Conservation (phyloP, 2,888 invertebrate genomes). For the Meiosimyza decipiens region DNA sequence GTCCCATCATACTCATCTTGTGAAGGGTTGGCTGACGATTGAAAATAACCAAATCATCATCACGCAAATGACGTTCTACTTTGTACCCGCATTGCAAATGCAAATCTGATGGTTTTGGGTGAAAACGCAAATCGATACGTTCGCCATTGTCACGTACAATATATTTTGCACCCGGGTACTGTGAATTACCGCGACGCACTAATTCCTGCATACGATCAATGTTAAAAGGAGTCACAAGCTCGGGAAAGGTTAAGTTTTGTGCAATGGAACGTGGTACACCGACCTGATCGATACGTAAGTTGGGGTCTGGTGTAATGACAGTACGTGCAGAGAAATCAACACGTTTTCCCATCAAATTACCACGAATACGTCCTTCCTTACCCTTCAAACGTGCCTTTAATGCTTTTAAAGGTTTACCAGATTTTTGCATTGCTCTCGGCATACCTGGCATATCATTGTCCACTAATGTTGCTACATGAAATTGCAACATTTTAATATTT, state of each 20-base stretch:
- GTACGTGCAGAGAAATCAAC: conserved; percentile 99
- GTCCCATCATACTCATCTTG: conserved; percentile 99
- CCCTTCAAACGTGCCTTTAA: conserved; percentile 96
- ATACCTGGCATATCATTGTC: conserved; percentile 99
- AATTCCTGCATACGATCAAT: conserved; percentile 92
- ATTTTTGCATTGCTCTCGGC: conserved; percentile 98
- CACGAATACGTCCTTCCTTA: conserved; percentile 98
- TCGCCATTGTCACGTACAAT: conserved; percentile 99
- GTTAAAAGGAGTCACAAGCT: conserved; percentile 99
- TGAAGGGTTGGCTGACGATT: conserved; percentile 99
- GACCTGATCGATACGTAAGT: conserved; percentile 94
- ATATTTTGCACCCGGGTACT: conserved; percentile 99
- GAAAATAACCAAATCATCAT: conserved; percentile 98
- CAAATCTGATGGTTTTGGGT: conserved; percentile 96
- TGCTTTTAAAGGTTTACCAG: conserved; percentile 97
- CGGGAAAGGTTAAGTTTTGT: conserved; percentile 98
- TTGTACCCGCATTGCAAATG: conserved; percentile 96
- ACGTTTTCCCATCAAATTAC: conserved; percentile 99
- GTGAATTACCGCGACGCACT: conserved; percentile 95
- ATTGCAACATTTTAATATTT: conserved; percentile 97
- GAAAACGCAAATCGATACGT: conserved; percentile 96
- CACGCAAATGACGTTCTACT: conserved; percentile 97
- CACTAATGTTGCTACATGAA: conserved; percentile 96
- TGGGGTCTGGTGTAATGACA: conserved; percentile 97
- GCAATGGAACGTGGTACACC: conserved; percentile 98